Evolutionary conservation across 2,797 vertebrate genomes (phyloP).

Genomic region (Chaetodon trifasciatus): DNA sequence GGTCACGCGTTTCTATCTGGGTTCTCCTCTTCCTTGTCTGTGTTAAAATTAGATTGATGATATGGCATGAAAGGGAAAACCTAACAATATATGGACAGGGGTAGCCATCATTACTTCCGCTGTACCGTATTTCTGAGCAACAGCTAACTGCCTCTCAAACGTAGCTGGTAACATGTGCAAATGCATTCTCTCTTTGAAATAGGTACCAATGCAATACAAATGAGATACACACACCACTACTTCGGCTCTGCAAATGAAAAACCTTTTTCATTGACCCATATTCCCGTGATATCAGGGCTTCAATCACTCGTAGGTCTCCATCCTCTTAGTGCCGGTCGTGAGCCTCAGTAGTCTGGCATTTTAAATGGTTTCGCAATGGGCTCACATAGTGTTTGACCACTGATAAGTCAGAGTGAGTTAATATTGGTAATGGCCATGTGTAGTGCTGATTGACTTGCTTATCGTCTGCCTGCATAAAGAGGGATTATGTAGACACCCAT

Average conservation of each 20-base stretch:
- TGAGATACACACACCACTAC: not conserved
- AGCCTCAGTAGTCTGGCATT: conserved; percentile 3
- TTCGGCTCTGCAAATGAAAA: conserved; percentile 15
- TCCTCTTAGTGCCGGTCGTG: not conserved
- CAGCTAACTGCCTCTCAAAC: not conserved
- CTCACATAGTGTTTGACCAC: conserved; percentile 18
- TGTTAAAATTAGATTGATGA: conserved; percentile 1
- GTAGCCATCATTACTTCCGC: not conserved
- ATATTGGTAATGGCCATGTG: conserved; percentile 3
- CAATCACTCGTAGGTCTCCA: not conserved
- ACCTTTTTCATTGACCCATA: conserved; percentile 32
- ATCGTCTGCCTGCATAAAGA: conserved; percentile 5
- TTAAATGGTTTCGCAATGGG: not conserved
- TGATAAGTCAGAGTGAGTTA: conserved; percentile 18
- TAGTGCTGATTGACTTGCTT: conserved; percentile 16
- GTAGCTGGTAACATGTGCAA: not conserved
- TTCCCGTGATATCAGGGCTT: conserved; percentile 20
- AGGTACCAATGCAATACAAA: not conserved
- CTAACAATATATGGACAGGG: not conserved
- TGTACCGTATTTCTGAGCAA: not conserved
- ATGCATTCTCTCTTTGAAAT: not conserved
- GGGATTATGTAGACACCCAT: not conserved
- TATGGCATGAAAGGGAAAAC: conserved; percentile 26
- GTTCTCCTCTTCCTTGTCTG: not conserved
- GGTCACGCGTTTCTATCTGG: conserved; percentile 25